Percentiles rank a stretch among this genome's conserved stretches.
These are phyloP conservation scores for Opisthocomus hoazin DNA, from an alignment of 2,113 vertebrate species.

Conservation along the genomic window DNA sequence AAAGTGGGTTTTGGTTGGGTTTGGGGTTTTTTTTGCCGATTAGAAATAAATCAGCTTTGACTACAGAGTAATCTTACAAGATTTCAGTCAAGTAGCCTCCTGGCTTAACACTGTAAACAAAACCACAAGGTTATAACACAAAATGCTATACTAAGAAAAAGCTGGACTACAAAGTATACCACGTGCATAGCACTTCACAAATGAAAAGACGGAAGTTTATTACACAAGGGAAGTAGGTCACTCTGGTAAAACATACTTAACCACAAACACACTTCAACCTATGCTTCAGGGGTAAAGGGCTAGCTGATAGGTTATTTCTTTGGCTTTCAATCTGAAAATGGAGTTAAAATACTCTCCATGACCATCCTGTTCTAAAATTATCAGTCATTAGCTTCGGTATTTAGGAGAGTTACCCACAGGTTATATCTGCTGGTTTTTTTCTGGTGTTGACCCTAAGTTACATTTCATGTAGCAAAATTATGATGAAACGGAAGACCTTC, in stretches of 20 bases:
- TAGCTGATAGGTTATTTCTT: too few species aligned
- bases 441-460: not conserved
- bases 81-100: not conserved
- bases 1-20: not conserved
- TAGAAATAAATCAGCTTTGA: not conserved
- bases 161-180: not conserved
- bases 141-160: not conserved
- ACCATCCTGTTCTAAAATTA: not conserved
- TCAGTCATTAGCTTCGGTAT: not conserved
- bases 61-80: not conserved
- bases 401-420: not conserved
- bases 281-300: not conserved
- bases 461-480: not conserved
- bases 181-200: not conserved
- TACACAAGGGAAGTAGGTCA: not conserved
- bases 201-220: not conserved
- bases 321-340: not conserved
- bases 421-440: not conserved
- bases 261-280: not conserved
- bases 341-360: not conserved
- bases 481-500: not conserved
- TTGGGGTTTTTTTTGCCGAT: not conserved
- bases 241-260: not conserved
- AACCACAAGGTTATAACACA: not conserved
- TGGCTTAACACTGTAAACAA: not conserved